These are phyloP conservation scores for Elmis aenea DNA, from an alignment of 2,888 invertebrate species.

Conservation along the genomic window DNA sequence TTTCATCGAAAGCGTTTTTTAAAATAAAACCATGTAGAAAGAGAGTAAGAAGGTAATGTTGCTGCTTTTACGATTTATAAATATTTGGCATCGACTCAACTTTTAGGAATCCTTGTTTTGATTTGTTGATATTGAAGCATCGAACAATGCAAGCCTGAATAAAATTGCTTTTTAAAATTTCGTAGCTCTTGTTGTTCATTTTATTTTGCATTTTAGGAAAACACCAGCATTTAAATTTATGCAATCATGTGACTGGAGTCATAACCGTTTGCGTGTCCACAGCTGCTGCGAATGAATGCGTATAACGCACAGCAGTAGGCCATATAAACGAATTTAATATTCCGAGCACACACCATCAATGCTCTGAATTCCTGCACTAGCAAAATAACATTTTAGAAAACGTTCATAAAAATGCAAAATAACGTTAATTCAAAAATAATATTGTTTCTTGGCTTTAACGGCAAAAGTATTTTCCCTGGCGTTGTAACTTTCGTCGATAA, in stretches of 20 bases:
- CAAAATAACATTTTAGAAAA: conserved; percentile 11
- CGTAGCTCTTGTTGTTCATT: too few relatives aligned
- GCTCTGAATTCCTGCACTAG: conserved; percentile 10
- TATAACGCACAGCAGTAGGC: conserved; percentile 14
- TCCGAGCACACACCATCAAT: conserved; percentile 10
- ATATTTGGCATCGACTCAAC: too few relatives aligned
- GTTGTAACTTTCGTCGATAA: conserved; percentile 8
- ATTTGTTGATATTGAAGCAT: too few relatives aligned
- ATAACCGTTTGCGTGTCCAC: conserved; percentile 14
- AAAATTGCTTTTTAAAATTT: too few relatives aligned
- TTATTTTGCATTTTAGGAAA: conserved; percentile 10
- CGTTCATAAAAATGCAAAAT: conserved; percentile 7
- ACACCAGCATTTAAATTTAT: conserved; percentile 14
- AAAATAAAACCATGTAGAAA: too few relatives aligned
- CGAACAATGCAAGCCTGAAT: too few relatives aligned
- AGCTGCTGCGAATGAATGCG: conserved; percentile 18
- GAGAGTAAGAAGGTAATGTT: too few relatives aligned
- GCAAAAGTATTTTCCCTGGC: too few relatives aligned
- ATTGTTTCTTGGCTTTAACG: too few relatives aligned
- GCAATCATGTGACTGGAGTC: conserved; percentile 11
- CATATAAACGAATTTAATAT: conserved; percentile 19
- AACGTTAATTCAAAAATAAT: conserved; percentile 13
- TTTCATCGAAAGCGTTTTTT: too few relatives aligned
- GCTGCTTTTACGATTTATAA: too few relatives aligned
- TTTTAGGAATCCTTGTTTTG: too few relatives aligned